Evolutionary conservation across 2,888 invertebrate species (phyloP), one percentile per base, ranked within the genome.

Genomic region (Ethmia dodecea): DNA sequence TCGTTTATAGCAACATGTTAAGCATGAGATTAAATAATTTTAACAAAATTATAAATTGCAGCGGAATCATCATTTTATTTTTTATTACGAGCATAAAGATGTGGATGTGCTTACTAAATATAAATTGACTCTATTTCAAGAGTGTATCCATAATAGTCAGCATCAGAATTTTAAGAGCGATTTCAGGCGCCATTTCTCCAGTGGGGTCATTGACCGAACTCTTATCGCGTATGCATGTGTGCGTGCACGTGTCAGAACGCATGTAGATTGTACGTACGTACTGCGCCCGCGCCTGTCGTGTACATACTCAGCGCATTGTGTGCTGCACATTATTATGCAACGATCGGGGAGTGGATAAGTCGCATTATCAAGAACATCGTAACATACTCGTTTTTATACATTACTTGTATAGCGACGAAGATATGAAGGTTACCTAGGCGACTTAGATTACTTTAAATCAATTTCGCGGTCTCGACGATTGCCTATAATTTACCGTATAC

Each of bases 121-220:
- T n/a, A n/a, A n/a, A n/a, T n/a, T n/a, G n/a, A n/a, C n/a, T 22
- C 22, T 22, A n/a, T 22, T 22, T 9, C 22, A 8, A 22, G 5
- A 22, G 22, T 22, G 22, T 3, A 22, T 22, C 9, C n/a, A n/a
- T n/a, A n/a, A n/a, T n/a, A n/a, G n/a, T n/a, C n/a, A 32, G 26
- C 18, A 5, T 18, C 18, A 18, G 18, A 5, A 18, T 60, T 60
- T 56, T 62, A 59, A 55, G 55, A 63, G 52, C 52, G 60, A 65
- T 80, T 81, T 81, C 81, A 83, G 78, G 72, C 70, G 65, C 63
- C 69, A 76, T 76, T 79, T 75, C 76, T 68, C 67, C 58, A 49
- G 40, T 43, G 51, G 56, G 83, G 72, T 79, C 76, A 67, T 33
- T 60, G 78, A 69, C 77, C 76, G 68, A 29, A 49, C 66, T 70